phyloP scores from a whole-genome alignment of 2,888 invertebrate genomes.

The Spatulosminthurus flaviceps region DNA sequence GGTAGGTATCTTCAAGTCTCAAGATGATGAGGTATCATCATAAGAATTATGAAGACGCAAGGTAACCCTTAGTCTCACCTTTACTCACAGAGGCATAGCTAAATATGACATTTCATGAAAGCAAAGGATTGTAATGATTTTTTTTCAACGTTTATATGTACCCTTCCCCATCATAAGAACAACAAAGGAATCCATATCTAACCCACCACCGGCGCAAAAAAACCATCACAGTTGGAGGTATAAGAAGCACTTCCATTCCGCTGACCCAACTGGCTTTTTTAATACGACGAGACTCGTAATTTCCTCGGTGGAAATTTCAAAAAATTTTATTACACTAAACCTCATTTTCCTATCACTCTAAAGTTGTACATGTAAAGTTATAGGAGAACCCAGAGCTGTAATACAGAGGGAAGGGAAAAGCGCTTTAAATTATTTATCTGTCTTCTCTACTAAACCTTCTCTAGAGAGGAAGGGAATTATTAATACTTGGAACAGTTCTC shows the following conservation, averaged over 20 bases:
- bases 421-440: too few species aligned
- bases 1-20: background rate
- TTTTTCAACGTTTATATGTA: background rate
- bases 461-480: too few species aligned
- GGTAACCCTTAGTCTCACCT: background rate
- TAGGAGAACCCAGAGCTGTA: too few species aligned
- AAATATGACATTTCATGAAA: slow-evolving; percentile 1
- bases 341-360: too few species aligned
- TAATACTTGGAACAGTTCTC: too few species aligned
- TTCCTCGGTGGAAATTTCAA: background rate
- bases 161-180: background rate
- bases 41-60: slow-evolving; percentile 13
- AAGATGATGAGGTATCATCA: background rate
- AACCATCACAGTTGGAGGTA: background rate
- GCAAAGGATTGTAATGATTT: background rate
- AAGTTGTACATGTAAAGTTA: too few species aligned
- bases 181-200: slow-evolving; percentile 9
- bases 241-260: background rate
- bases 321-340: slow-evolving; percentile 1
- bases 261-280: background rate
- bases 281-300: background rate
- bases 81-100: background rate
- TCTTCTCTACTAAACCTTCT: too few species aligned
- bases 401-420: too few species aligned
- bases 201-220: background rate